A percentile compares a stretch with the other conserved stretches of the same genome.
Conservation (phyloP, 2,113 vertebrate genomes). For the Chaetodon auriga region DNA sequence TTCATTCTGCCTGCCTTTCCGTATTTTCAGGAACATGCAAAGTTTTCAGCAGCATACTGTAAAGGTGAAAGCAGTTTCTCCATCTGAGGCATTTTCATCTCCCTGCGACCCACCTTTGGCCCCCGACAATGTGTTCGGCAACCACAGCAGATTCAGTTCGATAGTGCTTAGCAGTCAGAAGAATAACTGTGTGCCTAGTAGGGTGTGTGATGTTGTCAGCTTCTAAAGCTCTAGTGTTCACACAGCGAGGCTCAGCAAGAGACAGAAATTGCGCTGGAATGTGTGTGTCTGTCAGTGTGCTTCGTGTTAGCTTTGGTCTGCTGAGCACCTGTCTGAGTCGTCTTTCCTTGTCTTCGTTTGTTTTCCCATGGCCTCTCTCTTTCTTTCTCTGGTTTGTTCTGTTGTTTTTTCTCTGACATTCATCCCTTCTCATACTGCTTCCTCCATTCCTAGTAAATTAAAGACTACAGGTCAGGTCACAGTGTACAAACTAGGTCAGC, state of each 20-base stretch:
- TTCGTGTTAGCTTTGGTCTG: constrained; percentile 55
- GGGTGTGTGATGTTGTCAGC: constrained; percentile 56
- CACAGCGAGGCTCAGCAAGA: constrained; percentile 30
- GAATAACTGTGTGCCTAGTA: constrained; percentile 35
- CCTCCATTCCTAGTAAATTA: background rate
- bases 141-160: constrained; percentile 9
- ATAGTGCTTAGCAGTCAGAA: constrained; percentile 39
- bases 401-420: constrained; percentile 14
- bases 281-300: constrained; percentile 38
- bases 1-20: background rate
- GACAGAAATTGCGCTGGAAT: constrained; percentile 9
- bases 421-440: background rate
- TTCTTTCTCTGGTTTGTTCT: constrained; percentile 5
- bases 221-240: constrained; percentile 43
- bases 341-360: background rate
- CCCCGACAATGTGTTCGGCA: constrained; percentile 48
- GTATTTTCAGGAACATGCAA: background rate
- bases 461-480: constrained; percentile 27
- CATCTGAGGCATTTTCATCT: background rate
- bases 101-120: constrained; percentile 25
- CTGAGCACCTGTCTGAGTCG: constrained; percentile 16
- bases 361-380: background rate
- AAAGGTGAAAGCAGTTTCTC: background rate
- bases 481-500: constrained; percentile 6
- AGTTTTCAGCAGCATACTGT: background rate